Percentiles rank a stretch among this genome's conserved stretches.
Evolutionary conservation across 2,797 vertebrate species (phyloP).

Genomic region (Choloepus didactylus): DNA sequence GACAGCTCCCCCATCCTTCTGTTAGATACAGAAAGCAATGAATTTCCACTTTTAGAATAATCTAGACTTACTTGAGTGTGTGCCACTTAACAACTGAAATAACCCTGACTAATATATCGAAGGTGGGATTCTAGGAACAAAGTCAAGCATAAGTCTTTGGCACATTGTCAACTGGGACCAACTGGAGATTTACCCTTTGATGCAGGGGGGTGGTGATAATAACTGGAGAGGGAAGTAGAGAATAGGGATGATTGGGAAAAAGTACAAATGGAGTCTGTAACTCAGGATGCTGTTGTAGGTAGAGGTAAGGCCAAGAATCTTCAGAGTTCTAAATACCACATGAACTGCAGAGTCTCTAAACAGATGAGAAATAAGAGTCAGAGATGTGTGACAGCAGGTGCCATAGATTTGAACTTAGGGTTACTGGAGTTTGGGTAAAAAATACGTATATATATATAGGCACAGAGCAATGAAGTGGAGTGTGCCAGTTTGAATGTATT

Average conservation of each 20-base stretch:
- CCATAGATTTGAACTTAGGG: neutral
- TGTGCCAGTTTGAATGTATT: too few species aligned
- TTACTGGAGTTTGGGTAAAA: neutral
- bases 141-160: neutral
- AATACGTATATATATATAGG: neutral
- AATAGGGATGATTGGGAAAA: neutral
- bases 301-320: neutral
- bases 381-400: neutral
- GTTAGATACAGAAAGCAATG: neutral
- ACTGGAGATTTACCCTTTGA: neutral
- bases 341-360: neutral
- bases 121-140: neutral
- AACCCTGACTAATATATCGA: neutral
- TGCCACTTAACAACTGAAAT: conserved; percentile 35
- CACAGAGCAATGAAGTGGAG: neutral
- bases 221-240: neutral
- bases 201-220: neutral
- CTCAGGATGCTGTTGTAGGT: neutral
- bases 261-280: neutral
- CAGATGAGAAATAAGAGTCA: neutral
- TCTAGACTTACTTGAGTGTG: neutral
- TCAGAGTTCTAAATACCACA: neutral
- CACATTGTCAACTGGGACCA: neutral
- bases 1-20: neutral
- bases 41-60: neutral